Evolutionary conservation across 1,140 invertebrate genomes (phyloP).

Genomic region (Drosophila kikkawai): DNA sequence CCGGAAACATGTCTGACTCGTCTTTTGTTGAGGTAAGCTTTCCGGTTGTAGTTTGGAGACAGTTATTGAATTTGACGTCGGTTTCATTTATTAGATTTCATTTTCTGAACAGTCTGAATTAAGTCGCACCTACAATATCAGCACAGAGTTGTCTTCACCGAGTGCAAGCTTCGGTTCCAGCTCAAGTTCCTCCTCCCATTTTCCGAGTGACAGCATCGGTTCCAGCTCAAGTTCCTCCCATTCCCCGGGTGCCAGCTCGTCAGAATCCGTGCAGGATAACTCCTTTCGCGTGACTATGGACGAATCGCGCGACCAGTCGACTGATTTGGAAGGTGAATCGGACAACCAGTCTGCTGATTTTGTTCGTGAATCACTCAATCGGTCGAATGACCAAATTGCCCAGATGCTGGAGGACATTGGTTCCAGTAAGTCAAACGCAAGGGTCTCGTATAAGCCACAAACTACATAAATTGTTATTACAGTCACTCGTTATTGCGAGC

Average conservation of each 20-base stretch:
- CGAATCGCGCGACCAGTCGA: neutral
- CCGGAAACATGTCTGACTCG: neutral
- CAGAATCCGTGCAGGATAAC: no score
- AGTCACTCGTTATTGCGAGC: conserved; percentile 36
- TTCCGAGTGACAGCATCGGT: no score
- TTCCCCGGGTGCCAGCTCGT: neutral
- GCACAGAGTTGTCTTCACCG: neutral
- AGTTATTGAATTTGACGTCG: neutral
- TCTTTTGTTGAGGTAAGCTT: neutral
- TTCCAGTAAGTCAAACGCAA: conserved; percentile 24
- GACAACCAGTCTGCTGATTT: neutral
- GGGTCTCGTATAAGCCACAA: neutral
- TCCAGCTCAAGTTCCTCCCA: neutral
- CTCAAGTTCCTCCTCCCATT: neutral
- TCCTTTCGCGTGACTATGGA: neutral
- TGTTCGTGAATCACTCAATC: neutral
- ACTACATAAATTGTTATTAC: neutral
- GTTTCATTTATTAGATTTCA: neutral
- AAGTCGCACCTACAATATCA: neutral
- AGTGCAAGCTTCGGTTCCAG: neutral
- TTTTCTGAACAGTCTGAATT: neutral
- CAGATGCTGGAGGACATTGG: conserved; percentile 33
- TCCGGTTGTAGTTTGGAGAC: no score
- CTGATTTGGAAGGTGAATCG: neutral
- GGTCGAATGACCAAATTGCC: neutral